Evolutionary conservation across 2,888 invertebrate genomes (phyloP).

Genomic region (Coelogynopora nodosa): DNA sequence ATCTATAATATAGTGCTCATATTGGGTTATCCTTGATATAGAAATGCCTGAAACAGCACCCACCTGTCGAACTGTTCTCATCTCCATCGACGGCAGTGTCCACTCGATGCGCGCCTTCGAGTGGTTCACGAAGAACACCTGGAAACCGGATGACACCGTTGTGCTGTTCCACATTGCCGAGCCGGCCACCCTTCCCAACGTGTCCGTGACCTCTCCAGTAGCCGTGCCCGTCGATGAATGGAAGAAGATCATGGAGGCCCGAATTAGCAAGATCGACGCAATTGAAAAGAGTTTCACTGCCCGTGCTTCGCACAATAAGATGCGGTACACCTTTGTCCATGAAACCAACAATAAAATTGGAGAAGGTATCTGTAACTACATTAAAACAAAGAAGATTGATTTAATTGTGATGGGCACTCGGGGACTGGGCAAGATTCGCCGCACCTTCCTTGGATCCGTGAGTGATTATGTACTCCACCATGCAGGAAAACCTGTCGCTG

Average conservation of each 20-base stretch:
- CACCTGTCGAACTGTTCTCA: too few relatives aligned
- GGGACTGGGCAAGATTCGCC: background rate
- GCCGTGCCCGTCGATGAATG: background rate
- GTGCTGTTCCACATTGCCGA: too few relatives aligned
- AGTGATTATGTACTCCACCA: background rate
- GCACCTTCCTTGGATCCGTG: background rate
- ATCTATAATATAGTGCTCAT: too few relatives aligned
- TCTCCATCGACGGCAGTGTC: background rate
- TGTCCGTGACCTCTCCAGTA: background rate
- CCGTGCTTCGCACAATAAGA: too few relatives aligned
- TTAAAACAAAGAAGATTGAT: background rate
- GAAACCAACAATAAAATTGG: background rate
- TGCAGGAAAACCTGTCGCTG: background rate
- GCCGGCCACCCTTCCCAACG: background rate
- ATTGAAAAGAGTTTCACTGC: too few relatives aligned
- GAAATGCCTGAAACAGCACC: too few relatives aligned
- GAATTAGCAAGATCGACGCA: background rate
- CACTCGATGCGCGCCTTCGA: background rate
- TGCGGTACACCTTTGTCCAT: too few relatives aligned
- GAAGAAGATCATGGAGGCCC: background rate
- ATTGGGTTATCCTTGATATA: too few relatives aligned
- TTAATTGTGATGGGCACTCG: background rate
- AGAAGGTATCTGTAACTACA: background rate
- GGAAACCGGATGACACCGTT: background rate
- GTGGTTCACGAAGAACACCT: background rate